Conservation (phyloP, 2,113 vertebrate species). For the Notarius lentiginosus region DNA sequence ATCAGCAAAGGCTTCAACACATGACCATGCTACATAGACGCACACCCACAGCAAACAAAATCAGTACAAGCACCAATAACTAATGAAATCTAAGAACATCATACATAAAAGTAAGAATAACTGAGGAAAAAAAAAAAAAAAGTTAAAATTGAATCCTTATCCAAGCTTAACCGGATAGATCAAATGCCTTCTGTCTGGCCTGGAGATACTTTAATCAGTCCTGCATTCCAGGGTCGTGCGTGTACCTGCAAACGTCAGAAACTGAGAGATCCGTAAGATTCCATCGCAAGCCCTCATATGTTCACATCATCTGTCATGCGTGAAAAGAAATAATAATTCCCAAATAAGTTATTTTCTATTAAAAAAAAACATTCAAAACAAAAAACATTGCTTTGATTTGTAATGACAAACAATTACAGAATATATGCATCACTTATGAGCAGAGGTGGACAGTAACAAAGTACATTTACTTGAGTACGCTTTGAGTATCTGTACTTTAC, state of each 20-base stretch:
- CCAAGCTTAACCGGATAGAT: conserved; percentile 18
- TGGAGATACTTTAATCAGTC: conserved; percentile 35
- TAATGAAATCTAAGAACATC: not conserved
- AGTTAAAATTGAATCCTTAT: conserved; percentile 28
- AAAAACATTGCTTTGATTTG: not conserved
- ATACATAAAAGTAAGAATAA: conserved; percentile 25
- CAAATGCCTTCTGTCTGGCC: conserved; percentile 42
- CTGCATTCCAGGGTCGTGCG: conserved; percentile 45
- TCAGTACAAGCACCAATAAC: not conserved
- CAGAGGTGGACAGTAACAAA: too few species aligned
- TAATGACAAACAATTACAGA: not conserved
- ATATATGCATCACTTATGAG: not conserved
- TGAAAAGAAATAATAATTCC: not conserved
- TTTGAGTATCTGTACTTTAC: too few species aligned
- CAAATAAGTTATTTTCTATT: not conserved
- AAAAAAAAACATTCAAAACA: not conserved
- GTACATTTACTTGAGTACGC: too few species aligned
- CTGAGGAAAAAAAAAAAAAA: not conserved
- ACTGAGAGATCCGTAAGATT: conserved; percentile 22
- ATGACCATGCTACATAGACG: not conserved
- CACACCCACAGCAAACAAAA: not conserved
- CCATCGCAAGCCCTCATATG: conserved; percentile 8
- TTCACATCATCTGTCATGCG: not conserved
- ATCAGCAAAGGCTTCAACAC: not conserved
- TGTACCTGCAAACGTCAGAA: conserved; percentile 45